These are phyloP conservation scores for Lasaia peninsularis DNA, from an alignment of 1,140 invertebrate genomes.

Conservation along the genomic window DNA sequence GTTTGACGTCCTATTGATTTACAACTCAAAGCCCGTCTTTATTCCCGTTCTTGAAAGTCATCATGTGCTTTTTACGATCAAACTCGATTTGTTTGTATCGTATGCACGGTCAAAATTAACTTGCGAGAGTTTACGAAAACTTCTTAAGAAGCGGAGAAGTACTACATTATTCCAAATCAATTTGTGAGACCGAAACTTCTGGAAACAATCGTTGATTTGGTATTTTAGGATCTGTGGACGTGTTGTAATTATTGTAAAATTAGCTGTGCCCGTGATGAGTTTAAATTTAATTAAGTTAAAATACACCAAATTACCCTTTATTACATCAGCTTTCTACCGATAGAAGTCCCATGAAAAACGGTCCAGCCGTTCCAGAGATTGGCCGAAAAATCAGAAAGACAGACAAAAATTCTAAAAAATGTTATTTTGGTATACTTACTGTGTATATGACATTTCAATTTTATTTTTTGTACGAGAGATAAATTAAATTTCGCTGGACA, in stretches of 20 bases:
- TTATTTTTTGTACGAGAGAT: too few species aligned
- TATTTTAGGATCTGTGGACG: background rate
- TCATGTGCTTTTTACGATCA: constrained; percentile 54
- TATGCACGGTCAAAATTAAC: constrained; percentile 24
- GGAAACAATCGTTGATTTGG: constrained; percentile 10
- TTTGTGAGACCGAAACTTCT: constrained; percentile 1
- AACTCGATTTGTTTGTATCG: constrained; percentile 47
- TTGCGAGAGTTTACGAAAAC: constrained; percentile 9
- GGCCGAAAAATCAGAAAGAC: too few species aligned
- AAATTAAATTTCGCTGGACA: too few species aligned
- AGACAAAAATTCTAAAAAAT: too few species aligned
- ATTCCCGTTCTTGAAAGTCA: constrained; percentile 59
- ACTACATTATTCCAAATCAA: background rate
- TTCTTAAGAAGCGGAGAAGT: constrained; percentile 4
- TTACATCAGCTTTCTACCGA: too few species aligned
- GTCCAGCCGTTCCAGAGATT: too few species aligned
- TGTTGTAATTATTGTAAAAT: background rate
- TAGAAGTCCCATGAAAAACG: too few species aligned
- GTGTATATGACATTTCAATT: too few species aligned
- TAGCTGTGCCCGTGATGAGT: too few species aligned
- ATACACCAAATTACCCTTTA: too few species aligned
- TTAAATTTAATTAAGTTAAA: too few species aligned
- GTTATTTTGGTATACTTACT: too few species aligned
- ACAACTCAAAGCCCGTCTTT: constrained; percentile 47
- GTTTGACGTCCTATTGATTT: constrained; percentile 58